Conservation (phyloP, 2,888 invertebrate genomes). For the Platycheirus rosarum region DNA sequence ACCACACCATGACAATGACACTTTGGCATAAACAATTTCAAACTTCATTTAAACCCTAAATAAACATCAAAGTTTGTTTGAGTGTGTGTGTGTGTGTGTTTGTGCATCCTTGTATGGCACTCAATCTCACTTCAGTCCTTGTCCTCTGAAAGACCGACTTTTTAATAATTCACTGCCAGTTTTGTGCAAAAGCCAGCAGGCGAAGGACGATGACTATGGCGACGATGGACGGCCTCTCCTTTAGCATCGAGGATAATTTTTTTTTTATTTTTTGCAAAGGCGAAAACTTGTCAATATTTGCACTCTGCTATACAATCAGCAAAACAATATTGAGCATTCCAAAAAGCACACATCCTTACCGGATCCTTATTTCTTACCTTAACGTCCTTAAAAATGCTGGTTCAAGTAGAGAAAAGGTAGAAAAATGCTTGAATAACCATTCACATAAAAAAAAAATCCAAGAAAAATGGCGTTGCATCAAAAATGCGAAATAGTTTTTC, state of each 20-base stretch:
- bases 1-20: slow-evolving; percentile 32
- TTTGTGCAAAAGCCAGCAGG: slow-evolving; percentile 23
- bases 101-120: slow-evolving; percentile 37
- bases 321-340: slow-evolving; percentile 48
- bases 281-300: slow-evolving; percentile 63
- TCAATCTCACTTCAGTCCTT: slow-evolving; percentile 40
- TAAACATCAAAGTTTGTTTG: slow-evolving; percentile 26
- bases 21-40: slow-evolving; percentile 35
- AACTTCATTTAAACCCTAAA: slow-evolving; percentile 46
- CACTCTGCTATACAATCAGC: slow-evolving; percentile 55
- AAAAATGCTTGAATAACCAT: slow-evolving; percentile 36
- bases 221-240: not conserved
- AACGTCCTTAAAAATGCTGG: slow-evolving; percentile 17
- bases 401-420: slow-evolving; percentile 24
- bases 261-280: not conserved
- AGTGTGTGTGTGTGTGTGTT: not conserved
- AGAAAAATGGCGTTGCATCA: slow-evolving; percentile 26
- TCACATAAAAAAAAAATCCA: slow-evolving; percentile 1
- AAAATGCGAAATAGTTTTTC: slow-evolving; percentile 33
- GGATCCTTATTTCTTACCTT: slow-evolving; percentile 11
- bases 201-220: slow-evolving; percentile 42
- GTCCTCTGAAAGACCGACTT: slow-evolving; percentile 36
- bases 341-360: slow-evolving; percentile 22
- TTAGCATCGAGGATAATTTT: slow-evolving; percentile 4
- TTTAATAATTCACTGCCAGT: slow-evolving; percentile 53